Evolutionary conservation across 1,140 invertebrate species (phyloP).

Genomic region (Frieseomelitta varia): DNA sequence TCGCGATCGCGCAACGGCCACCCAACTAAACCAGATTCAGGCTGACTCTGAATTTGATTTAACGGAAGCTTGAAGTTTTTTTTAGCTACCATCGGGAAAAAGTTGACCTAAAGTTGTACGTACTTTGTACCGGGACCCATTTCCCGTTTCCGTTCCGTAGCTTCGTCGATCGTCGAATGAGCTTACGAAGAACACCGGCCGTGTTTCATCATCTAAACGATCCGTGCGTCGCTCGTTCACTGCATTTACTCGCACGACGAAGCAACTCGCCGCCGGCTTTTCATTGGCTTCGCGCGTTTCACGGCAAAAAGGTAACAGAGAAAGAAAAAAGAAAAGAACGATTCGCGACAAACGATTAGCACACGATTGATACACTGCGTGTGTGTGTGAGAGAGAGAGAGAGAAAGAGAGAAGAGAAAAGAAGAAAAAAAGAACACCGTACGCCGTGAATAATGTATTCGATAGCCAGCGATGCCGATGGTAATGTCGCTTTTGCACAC

Average conservation of each 20-base stretch:
- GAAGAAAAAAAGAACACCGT: too few species aligned
- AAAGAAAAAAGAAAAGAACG: background rate
- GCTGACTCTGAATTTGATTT: too few species aligned
- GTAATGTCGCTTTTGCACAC: slow-evolving; percentile 16
- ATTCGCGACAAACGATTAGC: background rate
- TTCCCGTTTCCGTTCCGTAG: too few species aligned
- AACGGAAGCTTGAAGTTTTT: too few species aligned
- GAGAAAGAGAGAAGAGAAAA: too few species aligned
- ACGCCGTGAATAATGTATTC: slow-evolving; percentile 6
- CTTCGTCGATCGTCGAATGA: background rate
- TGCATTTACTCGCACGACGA: background rate
- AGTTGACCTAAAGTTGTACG: too few species aligned
- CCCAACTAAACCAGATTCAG: too few species aligned
- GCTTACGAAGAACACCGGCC: slow-evolving; percentile 3
- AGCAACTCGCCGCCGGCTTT: background rate
- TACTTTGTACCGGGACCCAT: too few species aligned
- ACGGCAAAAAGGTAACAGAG: background rate
- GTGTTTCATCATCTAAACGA: slow-evolving; percentile 32
- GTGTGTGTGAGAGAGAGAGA: background rate
- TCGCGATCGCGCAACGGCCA: slow-evolving; percentile 34
- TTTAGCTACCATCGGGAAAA: too few species aligned
- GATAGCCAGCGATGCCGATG: background rate
- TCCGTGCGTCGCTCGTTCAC: background rate
- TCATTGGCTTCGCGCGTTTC: background rate
- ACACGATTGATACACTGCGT: background rate